Conservation (phyloP, 2,113 vertebrate genomes). For the Ciconia maguari region DNA sequence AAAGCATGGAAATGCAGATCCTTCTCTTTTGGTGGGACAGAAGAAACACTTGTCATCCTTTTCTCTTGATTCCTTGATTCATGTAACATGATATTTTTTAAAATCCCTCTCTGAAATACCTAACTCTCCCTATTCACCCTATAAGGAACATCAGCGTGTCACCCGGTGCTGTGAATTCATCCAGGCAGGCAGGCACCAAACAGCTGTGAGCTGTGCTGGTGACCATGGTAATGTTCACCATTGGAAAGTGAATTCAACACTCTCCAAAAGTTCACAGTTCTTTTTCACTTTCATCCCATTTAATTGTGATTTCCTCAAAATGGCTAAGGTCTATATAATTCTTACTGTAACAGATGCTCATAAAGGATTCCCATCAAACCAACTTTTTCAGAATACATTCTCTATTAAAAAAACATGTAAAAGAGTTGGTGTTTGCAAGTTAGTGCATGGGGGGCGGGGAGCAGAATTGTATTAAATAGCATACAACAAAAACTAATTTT, state of each 20-base stretch:
- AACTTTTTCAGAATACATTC: not conserved
- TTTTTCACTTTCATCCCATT: not conserved
- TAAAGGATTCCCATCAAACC: not conserved
- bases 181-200: not conserved
- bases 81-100: rapidly evolving
- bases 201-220: not conserved
- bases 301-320: not conserved
- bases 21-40: not conserved
- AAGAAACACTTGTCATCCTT: not conserved
- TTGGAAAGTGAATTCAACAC: not conserved
- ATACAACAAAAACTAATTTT: not conserved
- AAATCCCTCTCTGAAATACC: not conserved
- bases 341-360: not conserved
- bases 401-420: not conserved
- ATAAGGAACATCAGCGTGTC: rapidly evolving
- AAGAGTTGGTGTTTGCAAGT: not conserved
- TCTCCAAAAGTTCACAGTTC: not conserved
- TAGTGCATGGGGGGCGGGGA: rapidly evolving
- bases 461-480: not conserved
- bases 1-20: not conserved
- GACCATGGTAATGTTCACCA: not conserved
- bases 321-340: not conserved
- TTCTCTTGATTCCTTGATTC: not conserved
- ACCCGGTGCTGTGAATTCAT: not conserved
- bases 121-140: rapidly evolving